Evolutionary conservation across 2,797 vertebrate genomes (phyloP), one percentile per base, ranked within the genome.

Genomic region (Silurus aristotelis): DNA sequence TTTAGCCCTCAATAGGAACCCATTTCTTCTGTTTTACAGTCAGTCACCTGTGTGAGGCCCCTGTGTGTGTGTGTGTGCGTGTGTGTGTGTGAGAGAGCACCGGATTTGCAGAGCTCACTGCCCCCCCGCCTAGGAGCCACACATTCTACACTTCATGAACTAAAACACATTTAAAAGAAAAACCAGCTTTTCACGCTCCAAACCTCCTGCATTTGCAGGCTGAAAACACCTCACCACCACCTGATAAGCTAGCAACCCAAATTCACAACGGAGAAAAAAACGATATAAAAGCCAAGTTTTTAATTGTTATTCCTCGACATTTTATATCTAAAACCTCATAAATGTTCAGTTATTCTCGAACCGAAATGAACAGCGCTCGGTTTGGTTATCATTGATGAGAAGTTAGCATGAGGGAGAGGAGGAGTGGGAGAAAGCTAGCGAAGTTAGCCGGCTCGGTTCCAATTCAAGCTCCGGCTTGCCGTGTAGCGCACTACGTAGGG

Each of bases 401-500:
- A 81, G 63, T 81, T 81, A 81, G 79, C 79, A 8, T 19, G 61
- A 81, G 48, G 46, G 48, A 10, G 8, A 10, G 8, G 48, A 10
- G 10, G 55, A 81, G 46, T 31, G 31, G 48, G 25, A 56, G 61
- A 64, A 8, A 43, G 79, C 63, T 81, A 81, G 79, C 63, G 67
- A 67, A 52, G 79, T 81, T 31, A 81, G 79, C 79, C 1, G 79
- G 63, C 46, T 31, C 22, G 46, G 64, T 55, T n/a, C 63, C 25
- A 55, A 81, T 31, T 20, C 6, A 22, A 63, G 15, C 25, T 52
- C 63, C 10, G 0, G 31, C 6, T 55, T 19, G 46, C 6, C 4
- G 2, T 19, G 1, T 27, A 81, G 63, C 13, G 79, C 63, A 81
- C 79, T 81, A 81, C 15, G 14, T 81, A 81, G 79, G 63, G 63